Evolutionary conservation across 1,140 invertebrate genomes (phyloP), one percentile per base, ranked within the genome.

Genomic region (Sycobia sp.): DNA sequence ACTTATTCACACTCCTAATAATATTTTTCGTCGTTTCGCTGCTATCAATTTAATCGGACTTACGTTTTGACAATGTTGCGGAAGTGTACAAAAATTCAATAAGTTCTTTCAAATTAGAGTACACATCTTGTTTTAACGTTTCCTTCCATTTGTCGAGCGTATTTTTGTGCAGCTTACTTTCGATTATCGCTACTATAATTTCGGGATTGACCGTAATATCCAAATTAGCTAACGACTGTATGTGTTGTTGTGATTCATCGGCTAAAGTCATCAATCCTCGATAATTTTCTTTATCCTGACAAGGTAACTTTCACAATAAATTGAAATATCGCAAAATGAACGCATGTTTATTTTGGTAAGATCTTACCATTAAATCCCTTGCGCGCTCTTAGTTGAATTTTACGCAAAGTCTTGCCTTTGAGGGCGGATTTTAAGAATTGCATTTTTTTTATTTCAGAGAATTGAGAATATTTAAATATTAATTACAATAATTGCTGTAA

Each of bases 71-170:
- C 38, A 57, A 14, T 3, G 54, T 39, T 23, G 39, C 54, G 3
- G 38, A 43, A 18, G 16, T 23, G 29, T 57, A 57, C 10, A 57
- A 18, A 43, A 57, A 57, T n/a, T 44, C 54, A 3, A 22, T 47
- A 1, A 59, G 5, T n/a, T 59, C 9, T 47, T 59, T 43, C 11
- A 59, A 23, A n/a, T 13, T 32, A 2, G 56, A 43, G 38, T n/a
- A 59, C 2, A 18, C 43, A 22, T 25, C 43, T 16, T 16, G 4
- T 8, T 36, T 46, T 55, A 55, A 8, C 32, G 5, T 38, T 38
- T 55, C 53, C 2, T 55, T 34, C 53, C 53, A 55, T 20, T 39
- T 55, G 2, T 55, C 53, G 4, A 55, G 16, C 7, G 53, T 55
- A 23, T 10, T 16, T 55, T 55, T 55, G 20, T 55, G 53, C 16